phyloP scores from a whole-genome alignment of 2,888 invertebrate genomes.

The Patella pellucida region DNA sequence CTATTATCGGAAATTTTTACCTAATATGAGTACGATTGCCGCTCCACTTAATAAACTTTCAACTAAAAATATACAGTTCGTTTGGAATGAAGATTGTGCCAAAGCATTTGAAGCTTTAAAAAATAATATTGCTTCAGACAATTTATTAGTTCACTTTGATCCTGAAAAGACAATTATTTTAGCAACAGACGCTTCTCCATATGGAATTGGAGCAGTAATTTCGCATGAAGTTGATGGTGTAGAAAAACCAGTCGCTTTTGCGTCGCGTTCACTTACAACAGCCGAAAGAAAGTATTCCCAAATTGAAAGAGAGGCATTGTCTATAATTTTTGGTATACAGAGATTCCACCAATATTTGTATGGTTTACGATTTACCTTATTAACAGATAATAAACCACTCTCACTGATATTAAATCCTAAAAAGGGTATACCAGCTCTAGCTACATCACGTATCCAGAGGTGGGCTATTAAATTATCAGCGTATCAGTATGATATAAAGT shows the following conservation, averaged over 20 bases:
- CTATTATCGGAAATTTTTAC: slow-evolving; percentile 11
- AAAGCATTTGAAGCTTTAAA: slow-evolving; percentile 41
- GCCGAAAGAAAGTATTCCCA: slow-evolving; percentile 29
- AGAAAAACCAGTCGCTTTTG: slow-evolving; percentile 22
- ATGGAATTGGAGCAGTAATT: no score
- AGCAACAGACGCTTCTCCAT: no score
- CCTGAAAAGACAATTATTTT: slow-evolving; percentile 26
- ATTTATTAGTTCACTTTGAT: slow-evolving; percentile 51
- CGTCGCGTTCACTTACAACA: slow-evolving; percentile 21
- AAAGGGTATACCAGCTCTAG: slow-evolving; percentile 46
- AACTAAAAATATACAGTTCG: slow-evolving; percentile 36
- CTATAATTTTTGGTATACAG: slow-evolving; percentile 36
- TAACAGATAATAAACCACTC: slow-evolving; percentile 70
- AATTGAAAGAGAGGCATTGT: slow-evolving; percentile 31
- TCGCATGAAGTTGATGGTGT: no score
- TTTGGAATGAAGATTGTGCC: slow-evolving; percentile 24
- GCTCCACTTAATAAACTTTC: slow-evolving; percentile 24
- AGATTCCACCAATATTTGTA: slow-evolving; percentile 41
- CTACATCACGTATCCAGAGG: slow-evolving; percentile 54
- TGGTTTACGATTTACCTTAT: slow-evolving; percentile 44
- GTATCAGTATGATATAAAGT: slow-evolving; percentile 62
- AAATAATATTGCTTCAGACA: slow-evolving; percentile 31
- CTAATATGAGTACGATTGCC: slow-evolving; percentile 10
- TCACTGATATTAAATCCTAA: slow-evolving; percentile 61
- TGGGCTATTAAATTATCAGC: slow-evolving; percentile 56